Percentiles rank a stretch among this genome's conserved stretches.
These are phyloP conservation scores for Myotis vivesi DNA, from an alignment of 2,797 vertebrate species.

Conservation along the genomic window DNA sequence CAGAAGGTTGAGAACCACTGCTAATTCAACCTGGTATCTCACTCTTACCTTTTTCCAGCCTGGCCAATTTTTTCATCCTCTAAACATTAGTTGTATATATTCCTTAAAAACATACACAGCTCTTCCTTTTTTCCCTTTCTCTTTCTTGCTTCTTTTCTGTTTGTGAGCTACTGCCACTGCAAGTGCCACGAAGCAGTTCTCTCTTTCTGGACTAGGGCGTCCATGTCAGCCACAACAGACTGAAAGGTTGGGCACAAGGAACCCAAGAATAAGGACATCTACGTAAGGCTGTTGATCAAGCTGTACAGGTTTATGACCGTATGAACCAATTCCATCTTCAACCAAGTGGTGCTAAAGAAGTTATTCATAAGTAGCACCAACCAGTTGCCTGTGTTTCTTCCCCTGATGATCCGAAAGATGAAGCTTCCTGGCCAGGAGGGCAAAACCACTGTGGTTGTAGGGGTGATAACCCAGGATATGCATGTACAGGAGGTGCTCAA, in stretches of 20 bases:
- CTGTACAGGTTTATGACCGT: not conserved
- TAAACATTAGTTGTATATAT: not conserved
- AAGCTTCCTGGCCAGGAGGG: not conserved
- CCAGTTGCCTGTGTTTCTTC: not conserved
- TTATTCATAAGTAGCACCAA: not conserved
- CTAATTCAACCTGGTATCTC: not conserved
- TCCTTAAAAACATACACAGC: not conserved
- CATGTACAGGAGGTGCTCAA: not conserved
- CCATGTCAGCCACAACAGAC: not conserved
- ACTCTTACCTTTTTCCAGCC: not conserved
- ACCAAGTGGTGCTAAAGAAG: not conserved
- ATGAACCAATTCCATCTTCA: not conserved
- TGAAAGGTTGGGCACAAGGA: not conserved
- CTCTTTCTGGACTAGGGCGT: not conserved
- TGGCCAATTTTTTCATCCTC: not conserved
- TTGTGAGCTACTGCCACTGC: not conserved
- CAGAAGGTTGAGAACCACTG: too few relatives aligned
- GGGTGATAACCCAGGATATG: not conserved
- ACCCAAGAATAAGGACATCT: not conserved
- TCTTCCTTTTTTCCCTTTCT: not conserved
- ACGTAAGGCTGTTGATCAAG: not conserved
- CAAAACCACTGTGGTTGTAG: not conserved
- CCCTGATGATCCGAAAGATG: not conserved
- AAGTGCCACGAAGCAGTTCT: not conserved
- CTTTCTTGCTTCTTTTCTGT: not conserved